Evolutionary conservation across 2,888 invertebrate genomes (phyloP).

Genomic region (Chydorus sphaericus): DNA sequence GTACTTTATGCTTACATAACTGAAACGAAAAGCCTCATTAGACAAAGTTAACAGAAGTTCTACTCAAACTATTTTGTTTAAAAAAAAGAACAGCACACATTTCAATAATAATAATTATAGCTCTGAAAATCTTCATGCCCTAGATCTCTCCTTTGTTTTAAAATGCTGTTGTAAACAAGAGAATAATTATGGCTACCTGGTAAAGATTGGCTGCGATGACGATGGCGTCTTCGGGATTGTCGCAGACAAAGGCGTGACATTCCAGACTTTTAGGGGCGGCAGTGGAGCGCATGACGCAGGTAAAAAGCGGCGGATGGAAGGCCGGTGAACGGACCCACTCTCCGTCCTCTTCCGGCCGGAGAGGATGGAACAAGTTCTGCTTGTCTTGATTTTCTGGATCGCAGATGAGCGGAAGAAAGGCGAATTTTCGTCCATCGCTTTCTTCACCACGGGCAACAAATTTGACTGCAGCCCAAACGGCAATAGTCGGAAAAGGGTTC

Average conservation of each 20-base stretch:
- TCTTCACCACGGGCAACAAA: constrained; percentile 41
- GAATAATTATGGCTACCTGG: too few species aligned
- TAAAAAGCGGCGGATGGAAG: constrained; percentile 66
- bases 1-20: too few species aligned
- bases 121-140: neutral
- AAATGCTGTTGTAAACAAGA: too few species aligned
- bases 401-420: constrained; percentile 69
- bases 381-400: constrained; percentile 60
- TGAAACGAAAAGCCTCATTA: too few species aligned
- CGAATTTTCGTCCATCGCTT: constrained; percentile 39
- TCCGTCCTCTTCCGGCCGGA: constrained; percentile 35
- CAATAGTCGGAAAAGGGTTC: constrained; percentile 78
- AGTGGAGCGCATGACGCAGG: constrained; percentile 62
- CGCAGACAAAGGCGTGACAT: constrained; percentile 82
- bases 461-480: constrained; percentile 84
- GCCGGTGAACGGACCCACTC: constrained; percentile 20
- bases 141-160: neutral
- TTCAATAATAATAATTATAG: neutral
- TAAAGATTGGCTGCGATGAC: constrained; percentile 82
- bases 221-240: constrained; percentile 76
- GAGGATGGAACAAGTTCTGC: constrained; percentile 44
- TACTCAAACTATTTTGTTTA: too few species aligned
- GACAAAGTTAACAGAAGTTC: too few species aligned
- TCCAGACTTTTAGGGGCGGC: constrained; percentile 58
- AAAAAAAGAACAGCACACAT: too few species aligned